These are phyloP conservation scores for Acronicta psi DNA, from an alignment of 2,888 invertebrate species.

Conservation along the genomic window DNA sequence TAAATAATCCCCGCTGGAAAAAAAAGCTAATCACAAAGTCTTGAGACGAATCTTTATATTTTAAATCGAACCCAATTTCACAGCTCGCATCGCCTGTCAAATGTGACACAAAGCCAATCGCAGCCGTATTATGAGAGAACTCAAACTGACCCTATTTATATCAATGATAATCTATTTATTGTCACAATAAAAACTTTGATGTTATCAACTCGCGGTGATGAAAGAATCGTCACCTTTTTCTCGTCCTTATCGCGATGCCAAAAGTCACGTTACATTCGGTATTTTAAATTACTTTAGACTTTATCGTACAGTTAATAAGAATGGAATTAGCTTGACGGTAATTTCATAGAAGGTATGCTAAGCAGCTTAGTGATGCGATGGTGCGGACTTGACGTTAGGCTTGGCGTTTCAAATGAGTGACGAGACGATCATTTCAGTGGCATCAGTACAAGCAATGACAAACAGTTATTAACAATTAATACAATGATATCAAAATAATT, in stretches of 20 bases:
- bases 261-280: slow-evolving; percentile 74
- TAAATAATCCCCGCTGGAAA: slow-evolving; percentile 78
- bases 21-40: slow-evolving; percentile 79
- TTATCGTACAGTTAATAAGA: slow-evolving; percentile 44
- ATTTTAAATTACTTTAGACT: slow-evolving; percentile 25
- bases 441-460: slow-evolving; percentile 68
- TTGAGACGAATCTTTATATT: slow-evolving; percentile 84
- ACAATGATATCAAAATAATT: slow-evolving; percentile 29
- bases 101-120: slow-evolving; percentile 86
- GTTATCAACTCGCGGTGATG: slow-evolving; percentile 83
- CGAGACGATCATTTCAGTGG: slow-evolving; percentile 73
- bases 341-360: slow-evolving; percentile 74
- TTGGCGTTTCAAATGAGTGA: slow-evolving; percentile 78
- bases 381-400: slow-evolving; percentile 77
- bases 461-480: slow-evolving; percentile 40
- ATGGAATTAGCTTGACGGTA: slow-evolving; percentile 54
- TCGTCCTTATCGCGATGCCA: slow-evolving; percentile 83
- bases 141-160: slow-evolving; percentile 87
- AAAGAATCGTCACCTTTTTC: slow-evolving; percentile 86
- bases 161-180: slow-evolving; percentile 88
- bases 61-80: slow-evolving; percentile 88
- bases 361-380: slow-evolving; percentile 84
- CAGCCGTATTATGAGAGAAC: slow-evolving; percentile 82
- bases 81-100: slow-evolving; percentile 88
- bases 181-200: slow-evolving; percentile 87